These are phyloP conservation scores for Coracias cyanogaster DNA, from an alignment of 2,797 vertebrate genomes.

Conservation along the genomic window DNA sequence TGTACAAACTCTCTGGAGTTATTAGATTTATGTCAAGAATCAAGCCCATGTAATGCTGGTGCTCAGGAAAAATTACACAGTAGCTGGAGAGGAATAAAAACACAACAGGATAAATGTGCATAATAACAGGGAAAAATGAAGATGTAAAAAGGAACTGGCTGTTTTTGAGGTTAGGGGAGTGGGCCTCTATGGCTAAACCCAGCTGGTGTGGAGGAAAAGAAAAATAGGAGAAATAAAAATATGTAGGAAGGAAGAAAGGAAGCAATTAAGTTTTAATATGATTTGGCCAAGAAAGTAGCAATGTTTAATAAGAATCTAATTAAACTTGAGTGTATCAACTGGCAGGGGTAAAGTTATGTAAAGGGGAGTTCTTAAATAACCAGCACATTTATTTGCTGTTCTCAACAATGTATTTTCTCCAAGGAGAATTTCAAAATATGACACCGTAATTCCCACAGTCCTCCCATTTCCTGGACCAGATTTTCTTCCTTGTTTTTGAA, in stretches of 20 bases:
- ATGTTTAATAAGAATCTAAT: constrained; percentile 36
- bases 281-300: constrained; percentile 6
- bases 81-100: constrained; percentile 26
- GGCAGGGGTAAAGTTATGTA: background rate
- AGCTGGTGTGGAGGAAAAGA: constrained; percentile 14
- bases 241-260: background rate
- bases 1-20: background rate
- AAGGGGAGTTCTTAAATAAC: constrained; percentile 8
- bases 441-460: background rate
- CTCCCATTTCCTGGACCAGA: background rate
- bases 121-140: background rate
- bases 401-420: background rate
- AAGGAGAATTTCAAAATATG: constrained; percentile 33
- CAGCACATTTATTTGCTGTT: background rate
- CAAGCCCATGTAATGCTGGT: background rate
- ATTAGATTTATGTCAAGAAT: background rate
- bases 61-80: background rate
- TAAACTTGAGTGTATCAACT: constrained; percentile 24
- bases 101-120: background rate
- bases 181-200: background rate
- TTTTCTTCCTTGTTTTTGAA: constrained; percentile 40
- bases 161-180: background rate
- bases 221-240: constrained; percentile 45
- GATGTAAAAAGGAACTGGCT: background rate
- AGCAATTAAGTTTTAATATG: constrained; percentile 42